Base-by-base conservation (phyloP, 2,888 invertebrate species). In the Dendrolimus houi region DNA sequence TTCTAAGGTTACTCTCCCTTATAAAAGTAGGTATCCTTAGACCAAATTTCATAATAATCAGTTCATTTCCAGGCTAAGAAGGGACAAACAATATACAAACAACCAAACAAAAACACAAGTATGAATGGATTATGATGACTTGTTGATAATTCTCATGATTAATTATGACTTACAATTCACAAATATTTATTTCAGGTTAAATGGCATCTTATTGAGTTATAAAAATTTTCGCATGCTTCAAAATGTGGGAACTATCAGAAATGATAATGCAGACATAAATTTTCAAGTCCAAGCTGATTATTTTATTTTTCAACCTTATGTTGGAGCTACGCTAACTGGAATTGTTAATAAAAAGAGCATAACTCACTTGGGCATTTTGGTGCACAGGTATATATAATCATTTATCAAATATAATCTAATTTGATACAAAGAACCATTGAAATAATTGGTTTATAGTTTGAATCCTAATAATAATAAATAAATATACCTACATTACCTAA, bases 201-300 rank as follows among this genome's bases (percentile, higher is more conserved):
- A 92, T 72, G 95, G 95, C 40, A 93, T 95, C 62, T 77, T 95
- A 2, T 75, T 95, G 59, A 93, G 94, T 57, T 95, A 93, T 71
- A 92, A 93, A 73, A 94, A 94, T 70, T 85, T 94, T 9, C 92
- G 92, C 65, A 73, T 95, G 40, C 70, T 93, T 12, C 92, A 91
- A 60, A 82, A 91, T 64, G 70, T 91, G 54, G 94, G 94, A n/a
- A 78, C 85, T 13, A 92, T 94, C 58, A 81, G 92, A 60, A 89
- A 92, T 70, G 94, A 94, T 65, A 92, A 92, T 65, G 91, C 92
- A 61, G 93, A 92, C 65, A 91, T 94, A 61, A 93, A 94, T 71
- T 83, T 94, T 61, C 92, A 94, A 82, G 88, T 95, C 2, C 91
- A 93, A 75, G 94, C 93, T 14, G 94, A 95, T 67, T 95, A 94